phyloP scores from a whole-genome alignment of 2,888 invertebrate species.

The Drosophila anomelani region DNA sequence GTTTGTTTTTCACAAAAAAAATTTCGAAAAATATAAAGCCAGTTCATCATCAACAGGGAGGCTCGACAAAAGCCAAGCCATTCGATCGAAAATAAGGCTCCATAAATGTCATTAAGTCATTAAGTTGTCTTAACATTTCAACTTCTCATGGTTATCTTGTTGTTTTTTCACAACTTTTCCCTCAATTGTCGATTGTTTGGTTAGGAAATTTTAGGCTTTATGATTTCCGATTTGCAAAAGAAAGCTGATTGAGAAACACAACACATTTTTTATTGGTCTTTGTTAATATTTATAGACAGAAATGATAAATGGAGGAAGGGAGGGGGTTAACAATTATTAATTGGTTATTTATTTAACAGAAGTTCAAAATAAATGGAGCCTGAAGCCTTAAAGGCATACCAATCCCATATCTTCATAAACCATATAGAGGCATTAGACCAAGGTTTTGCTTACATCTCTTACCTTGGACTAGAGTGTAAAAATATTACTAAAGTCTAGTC shows the following conservation, averaged over 20 bases:
- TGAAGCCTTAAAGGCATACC: slow-evolving; percentile 1
- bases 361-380: not conserved
- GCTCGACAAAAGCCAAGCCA: slow-evolving; percentile 32
- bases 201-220: slow-evolving; percentile 22
- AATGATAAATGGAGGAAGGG: not conserved
- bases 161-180: slow-evolving; percentile 32
- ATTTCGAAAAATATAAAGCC: slow-evolving; percentile 28
- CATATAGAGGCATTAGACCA: not conserved
- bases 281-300: not conserved
- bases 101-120: slow-evolving; percentile 73
- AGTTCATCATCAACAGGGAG: slow-evolving; percentile 9
- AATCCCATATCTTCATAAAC: not conserved
- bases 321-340: not conserved
- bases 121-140: slow-evolving; percentile 36
- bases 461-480: slow-evolving; percentile 18
- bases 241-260: not conserved
- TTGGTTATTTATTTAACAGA: not conserved
- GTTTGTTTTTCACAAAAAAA: slow-evolving; percentile 42
- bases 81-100: slow-evolving; percentile 46
- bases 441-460: slow-evolving; percentile 25
- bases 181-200: slow-evolving; percentile 5
- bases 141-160: slow-evolving; percentile 31
- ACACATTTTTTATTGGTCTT: not conserved
- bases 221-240: slow-evolving; percentile 3
- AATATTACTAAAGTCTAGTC: slow-evolving; percentile 1